Conservation (phyloP, 2,113 vertebrate genomes). For the Leucopternis melanops region DNA sequence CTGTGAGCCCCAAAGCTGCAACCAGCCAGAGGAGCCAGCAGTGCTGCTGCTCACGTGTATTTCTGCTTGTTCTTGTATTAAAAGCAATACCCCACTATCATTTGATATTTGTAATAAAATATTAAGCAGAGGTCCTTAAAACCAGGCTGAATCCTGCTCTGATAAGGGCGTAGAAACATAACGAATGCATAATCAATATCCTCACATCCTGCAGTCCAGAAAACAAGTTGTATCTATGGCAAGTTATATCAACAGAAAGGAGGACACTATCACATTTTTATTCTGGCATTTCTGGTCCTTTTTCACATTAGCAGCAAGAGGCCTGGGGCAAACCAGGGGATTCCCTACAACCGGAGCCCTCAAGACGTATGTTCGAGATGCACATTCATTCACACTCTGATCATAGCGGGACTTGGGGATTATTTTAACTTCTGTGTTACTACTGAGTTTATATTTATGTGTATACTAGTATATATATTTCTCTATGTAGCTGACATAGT, state of each 20-base stretch:
- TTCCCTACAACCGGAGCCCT: background rate
- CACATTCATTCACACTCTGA: background rate
- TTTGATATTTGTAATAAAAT: background rate
- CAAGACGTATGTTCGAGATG: rapidly evolving
- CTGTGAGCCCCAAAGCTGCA: background rate
- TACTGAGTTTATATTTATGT: background rate
- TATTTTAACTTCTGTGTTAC: background rate
- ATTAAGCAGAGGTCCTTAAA: background rate
- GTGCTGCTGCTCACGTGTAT: rapidly evolving
- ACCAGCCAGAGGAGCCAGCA: background rate
- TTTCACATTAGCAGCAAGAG: background rate
- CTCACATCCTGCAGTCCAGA: background rate
- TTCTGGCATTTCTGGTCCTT: background rate
- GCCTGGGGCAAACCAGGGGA: background rate
- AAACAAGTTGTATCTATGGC: background rate
- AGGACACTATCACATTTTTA: background rate
- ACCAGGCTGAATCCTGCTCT: background rate
- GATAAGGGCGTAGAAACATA: background rate
- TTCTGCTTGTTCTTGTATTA: background rate
- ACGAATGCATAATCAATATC: background rate
- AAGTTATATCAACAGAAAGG: background rate
- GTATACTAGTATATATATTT: background rate
- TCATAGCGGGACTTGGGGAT: background rate
- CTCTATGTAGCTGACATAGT: background rate
- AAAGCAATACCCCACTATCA: background rate